Evolutionary conservation across 2,797 vertebrate species (phyloP).

Genomic region (Enteromius thamalakanensis): DNA sequence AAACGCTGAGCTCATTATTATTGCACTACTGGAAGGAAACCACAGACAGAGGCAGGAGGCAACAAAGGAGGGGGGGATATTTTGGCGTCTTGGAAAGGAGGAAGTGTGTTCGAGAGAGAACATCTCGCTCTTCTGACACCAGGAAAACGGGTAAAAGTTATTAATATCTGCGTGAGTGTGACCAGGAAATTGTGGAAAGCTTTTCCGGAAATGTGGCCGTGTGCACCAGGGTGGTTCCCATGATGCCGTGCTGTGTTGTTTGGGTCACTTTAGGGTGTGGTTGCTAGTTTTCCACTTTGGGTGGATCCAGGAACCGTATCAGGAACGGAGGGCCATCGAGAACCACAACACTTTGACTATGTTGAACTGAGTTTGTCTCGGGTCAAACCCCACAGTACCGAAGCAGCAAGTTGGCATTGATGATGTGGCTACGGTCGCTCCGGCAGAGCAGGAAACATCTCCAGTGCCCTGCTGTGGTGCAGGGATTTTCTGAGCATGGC

Average conservation of each 20-base stretch:
- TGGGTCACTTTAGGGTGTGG: slow-evolving; percentile 45
- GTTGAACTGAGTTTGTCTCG: slow-evolving; percentile 24
- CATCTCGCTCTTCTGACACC: slow-evolving; percentile 36
- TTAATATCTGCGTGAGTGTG: slow-evolving; percentile 42
- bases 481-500: slow-evolving; percentile 52
- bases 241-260: slow-evolving; percentile 47
- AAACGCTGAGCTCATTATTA: slow-evolving; percentile 50
- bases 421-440: slow-evolving; percentile 35
- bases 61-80: slow-evolving; percentile 2
- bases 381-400: slow-evolving; percentile 30
- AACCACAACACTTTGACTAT: slow-evolving; percentile 47
- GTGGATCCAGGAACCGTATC: slow-evolving; percentile 50
- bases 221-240: slow-evolving; percentile 45
- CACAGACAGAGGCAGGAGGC: slow-evolving; percentile 31
- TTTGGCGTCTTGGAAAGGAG: slow-evolving; percentile 30
- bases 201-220: slow-evolving; percentile 41
- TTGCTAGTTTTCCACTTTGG: slow-evolving; percentile 50
- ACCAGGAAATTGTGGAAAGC: slow-evolving; percentile 43
- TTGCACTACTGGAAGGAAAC: slow-evolving; percentile 52
- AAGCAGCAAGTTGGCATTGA: slow-evolving; percentile 19
- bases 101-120: slow-evolving; percentile 32
- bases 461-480: slow-evolving; percentile 40
- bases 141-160: slow-evolving; percentile 38
- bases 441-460: slow-evolving; percentile 45
- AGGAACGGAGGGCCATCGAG: slow-evolving; percentile 45